Percentiles rank a stretch among this genome's conserved stretches.
Conservation (phyloP, 2,797 vertebrate species). For the Amblyraja radiata region DNA sequence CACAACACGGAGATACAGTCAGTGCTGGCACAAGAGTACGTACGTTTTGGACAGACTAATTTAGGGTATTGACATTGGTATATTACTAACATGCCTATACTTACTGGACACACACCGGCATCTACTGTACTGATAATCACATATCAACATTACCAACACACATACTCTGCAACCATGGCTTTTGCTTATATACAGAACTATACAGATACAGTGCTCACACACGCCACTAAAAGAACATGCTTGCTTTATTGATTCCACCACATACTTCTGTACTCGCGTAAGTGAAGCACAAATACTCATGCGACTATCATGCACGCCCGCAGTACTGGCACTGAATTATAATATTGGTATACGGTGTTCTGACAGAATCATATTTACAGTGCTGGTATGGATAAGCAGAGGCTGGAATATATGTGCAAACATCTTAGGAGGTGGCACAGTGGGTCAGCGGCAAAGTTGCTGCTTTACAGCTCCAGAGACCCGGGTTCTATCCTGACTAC, state of each 20-base stretch:
- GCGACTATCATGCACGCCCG: not conserved
- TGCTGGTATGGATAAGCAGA: not conserved
- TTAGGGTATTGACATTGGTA: not conserved
- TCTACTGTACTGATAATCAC: no score
- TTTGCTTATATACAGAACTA: not conserved
- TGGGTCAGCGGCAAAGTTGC: no score
- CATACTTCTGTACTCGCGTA: no score
- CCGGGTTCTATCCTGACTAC: no score
- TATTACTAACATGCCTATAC: not conserved
- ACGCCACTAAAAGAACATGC: not conserved
- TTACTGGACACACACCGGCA: not conserved
- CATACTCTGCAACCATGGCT: not conserved
- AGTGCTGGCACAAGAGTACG: not conserved
- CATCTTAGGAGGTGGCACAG: not conserved
- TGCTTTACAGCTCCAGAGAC: no score
- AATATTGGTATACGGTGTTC: not conserved
- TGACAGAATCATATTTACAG: not conserved
- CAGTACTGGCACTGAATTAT: not conserved
- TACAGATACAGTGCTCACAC: not conserved
- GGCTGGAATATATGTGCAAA: not conserved
- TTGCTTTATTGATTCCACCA: no score
- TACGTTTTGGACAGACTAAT: no score
- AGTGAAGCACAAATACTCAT: no score
- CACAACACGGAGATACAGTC: not conserved
- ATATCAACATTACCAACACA: not conserved